phyloP scores from a whole-genome alignment of 2,113 vertebrate species.

The Clarias macrocephalus region DNA sequence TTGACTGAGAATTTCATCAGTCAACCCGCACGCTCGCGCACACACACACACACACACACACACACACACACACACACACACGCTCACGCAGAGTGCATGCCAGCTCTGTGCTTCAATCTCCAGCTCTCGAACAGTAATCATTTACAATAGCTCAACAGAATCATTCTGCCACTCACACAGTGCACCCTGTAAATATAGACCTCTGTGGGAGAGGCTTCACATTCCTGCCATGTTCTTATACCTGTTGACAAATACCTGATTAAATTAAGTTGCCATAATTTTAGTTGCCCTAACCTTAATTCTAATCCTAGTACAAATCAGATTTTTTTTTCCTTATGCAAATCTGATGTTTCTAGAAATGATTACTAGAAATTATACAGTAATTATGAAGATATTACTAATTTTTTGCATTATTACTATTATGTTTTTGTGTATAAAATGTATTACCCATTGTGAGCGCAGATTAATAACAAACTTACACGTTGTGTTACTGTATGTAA shows the following conservation, averaged over 20 bases:
- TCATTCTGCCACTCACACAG: background rate
- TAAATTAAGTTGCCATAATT: too few species aligned
- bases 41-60: background rate
- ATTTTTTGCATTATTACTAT: too few species aligned
- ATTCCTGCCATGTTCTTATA: background rate
- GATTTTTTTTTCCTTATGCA: background rate
- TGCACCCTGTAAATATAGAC: background rate
- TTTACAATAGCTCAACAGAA: slow-evolving; percentile 8
- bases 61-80: background rate
- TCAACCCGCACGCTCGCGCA: background rate
- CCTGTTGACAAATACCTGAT: background rate
- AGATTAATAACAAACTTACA: too few species aligned
- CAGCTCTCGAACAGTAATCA: background rate
- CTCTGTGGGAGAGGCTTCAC: background rate
- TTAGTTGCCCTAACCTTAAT: background rate
- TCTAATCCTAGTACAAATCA: background rate
- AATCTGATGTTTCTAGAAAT: too few species aligned
- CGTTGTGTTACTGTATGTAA: too few species aligned
- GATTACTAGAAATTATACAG: too few species aligned
- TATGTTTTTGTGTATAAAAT: too few species aligned
- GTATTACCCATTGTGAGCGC: too few species aligned
- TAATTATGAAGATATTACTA: too few species aligned
- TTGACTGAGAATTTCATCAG: slow-evolving; percentile 34
- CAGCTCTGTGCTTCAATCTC: background rate
- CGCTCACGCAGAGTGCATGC: background rate